These are phyloP conservation scores for Odontesthes bonariensis DNA, from an alignment of 2,113 vertebrate species.

Conservation along the genomic window DNA sequence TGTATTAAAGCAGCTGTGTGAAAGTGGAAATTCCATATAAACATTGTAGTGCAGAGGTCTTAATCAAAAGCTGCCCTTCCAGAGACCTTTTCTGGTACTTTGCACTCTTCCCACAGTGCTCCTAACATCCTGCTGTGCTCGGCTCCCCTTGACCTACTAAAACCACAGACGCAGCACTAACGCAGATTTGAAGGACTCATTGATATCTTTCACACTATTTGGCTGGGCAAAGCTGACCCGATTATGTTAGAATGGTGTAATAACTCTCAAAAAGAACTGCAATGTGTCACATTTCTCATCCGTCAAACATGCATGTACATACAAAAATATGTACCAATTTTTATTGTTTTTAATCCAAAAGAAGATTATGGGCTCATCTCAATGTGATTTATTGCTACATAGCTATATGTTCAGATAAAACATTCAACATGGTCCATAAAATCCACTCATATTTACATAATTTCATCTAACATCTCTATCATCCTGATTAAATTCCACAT, in stretches of 20 bases:
- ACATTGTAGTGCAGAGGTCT: conserved; percentile 64
- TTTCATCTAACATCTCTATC: conserved; percentile 29
- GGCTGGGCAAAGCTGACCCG: conserved; percentile 21
- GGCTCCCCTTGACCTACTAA: conserved; percentile 75
- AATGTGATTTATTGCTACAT: conserved; percentile 6
- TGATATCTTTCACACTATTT: conserved; percentile 62
- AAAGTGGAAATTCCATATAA: conserved; percentile 55
- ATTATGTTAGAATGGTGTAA: conserved; percentile 7
- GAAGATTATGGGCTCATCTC: neutral
- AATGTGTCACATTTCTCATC: neutral
- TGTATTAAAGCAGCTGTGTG: conserved; percentile 41
- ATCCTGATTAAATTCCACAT: conserved; percentile 36
- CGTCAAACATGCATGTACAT: neutral
- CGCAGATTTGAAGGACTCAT: conserved; percentile 66
- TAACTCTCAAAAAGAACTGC: neutral
- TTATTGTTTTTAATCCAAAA: neutral
- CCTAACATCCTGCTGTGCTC: conserved; percentile 64
- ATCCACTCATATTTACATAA: conserved; percentile 4
- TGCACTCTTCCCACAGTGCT: conserved; percentile 65
- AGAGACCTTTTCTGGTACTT: conserved; percentile 60
- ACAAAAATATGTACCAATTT: neutral
- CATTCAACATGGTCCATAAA: conserved; percentile 11
- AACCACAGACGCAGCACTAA: conserved; percentile 70
- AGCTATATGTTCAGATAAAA: conserved; percentile 29
- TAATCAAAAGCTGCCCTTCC: conserved; percentile 68